Base-by-base conservation (phyloP, 2,888 invertebrate genomes). In the Opisthograptis luteolata region DNA sequence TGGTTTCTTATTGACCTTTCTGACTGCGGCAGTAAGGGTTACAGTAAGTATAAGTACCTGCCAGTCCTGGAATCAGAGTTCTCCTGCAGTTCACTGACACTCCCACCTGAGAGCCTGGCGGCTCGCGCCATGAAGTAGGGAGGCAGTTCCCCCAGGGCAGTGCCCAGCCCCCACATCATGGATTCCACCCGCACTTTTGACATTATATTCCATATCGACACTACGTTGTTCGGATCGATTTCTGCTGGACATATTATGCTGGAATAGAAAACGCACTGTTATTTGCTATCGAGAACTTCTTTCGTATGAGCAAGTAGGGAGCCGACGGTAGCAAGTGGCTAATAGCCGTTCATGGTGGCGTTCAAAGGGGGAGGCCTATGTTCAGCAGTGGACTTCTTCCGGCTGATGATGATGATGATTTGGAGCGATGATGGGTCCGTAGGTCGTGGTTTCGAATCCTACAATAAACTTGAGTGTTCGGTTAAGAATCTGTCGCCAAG, bases 51-150 rank as follows among this genome's bases (percentile, higher is more conserved):
- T 8, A 19, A 31, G 13, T 39, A 80, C 80, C 78, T 73, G 46
- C 78, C 80, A 43, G 81, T 85, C 30, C 75, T 73, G 0, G 86
- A 76, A 24, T 84, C 81, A 2, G 85, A 82, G 2, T 58, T 70
- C 0, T 74, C 64, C 0, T 74, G 59, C 0, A 87, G 64, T 36
- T 86, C 87, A 0, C 81, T 74, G 7, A 81, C 78, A 0, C 78
- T 75, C 0, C 79, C 84, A 0, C 88, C 88, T 0, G 94, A 94
- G 0, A 96, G 90, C 6, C 97, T 85, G 0, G 97, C 96, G 2
- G 99, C 98, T 54, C 97, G 92, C n/a, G 99, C 99, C 98, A 99
- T 99, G 87, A 99, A 99, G 92, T 99, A 99, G 0, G 99, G 99
- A 2, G 99, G 99, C 61, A 99, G 86, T 81, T 99, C 99, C 0